Conservation (phyloP, 2,113 vertebrate species). For the Mixornis gularis region DNA sequence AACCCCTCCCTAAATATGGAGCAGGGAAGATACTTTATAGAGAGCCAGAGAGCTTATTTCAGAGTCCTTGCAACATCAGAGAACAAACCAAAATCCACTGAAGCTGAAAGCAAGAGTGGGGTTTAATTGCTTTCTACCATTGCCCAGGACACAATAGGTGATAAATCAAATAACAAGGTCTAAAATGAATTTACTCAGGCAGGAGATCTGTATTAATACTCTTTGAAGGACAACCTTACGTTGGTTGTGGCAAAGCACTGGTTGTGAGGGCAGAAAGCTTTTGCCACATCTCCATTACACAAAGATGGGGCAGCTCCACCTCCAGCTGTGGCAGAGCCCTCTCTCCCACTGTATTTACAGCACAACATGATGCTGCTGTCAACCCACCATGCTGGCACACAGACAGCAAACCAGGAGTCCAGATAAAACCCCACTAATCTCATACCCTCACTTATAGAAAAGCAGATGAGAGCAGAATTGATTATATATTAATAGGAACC, state of each 20-base stretch:
- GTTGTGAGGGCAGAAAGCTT: not conserved
- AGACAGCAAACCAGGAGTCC: rapidly evolving
- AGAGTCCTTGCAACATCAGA: not conserved
- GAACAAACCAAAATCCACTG: not conserved
- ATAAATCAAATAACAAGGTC: not conserved
- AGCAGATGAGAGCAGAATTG: rapidly evolving
- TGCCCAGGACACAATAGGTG: not conserved
- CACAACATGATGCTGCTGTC: rapidly evolving
- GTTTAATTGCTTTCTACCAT: not conserved
- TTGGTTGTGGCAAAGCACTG: not conserved
- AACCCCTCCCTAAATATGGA: not conserved
- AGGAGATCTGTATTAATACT: not conserved
- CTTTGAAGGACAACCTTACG: not conserved
- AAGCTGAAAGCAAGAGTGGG: not conserved
- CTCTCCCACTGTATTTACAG: not conserved
- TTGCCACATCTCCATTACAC: not conserved
- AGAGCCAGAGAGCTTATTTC: not conserved
- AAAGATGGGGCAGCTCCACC: not conserved
- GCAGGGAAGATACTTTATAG: not conserved
- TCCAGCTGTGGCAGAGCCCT: not conserved
- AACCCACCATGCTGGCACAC: rapidly evolving
- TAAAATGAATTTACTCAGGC: not conserved
- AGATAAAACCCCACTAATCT: rapidly evolving
- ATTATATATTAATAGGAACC: not conserved
- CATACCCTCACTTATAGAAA: rapidly evolving